These are phyloP conservation scores for Exaiptasia diaphana DNA, from an alignment of 64 coral and sea anemone species.

Conservation along the genomic window DNA sequence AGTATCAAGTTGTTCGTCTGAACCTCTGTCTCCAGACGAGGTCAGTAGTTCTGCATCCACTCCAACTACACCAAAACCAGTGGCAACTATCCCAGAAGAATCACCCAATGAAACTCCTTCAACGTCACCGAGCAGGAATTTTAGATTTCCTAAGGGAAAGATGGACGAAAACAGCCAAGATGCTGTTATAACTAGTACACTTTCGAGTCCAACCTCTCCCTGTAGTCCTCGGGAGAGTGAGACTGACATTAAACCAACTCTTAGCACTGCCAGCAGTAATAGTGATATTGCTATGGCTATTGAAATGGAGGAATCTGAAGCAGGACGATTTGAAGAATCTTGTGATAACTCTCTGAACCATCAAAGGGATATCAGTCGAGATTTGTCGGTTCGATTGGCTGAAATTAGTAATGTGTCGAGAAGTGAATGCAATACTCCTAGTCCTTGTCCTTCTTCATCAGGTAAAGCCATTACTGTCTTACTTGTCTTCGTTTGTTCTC, in stretches of 20 bases:
- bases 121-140: conserved; percentile 66
- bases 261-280: conserved; percentile 65
- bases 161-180: conserved; percentile 58
- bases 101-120: conserved; percentile 46
- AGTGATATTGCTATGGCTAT: conserved; percentile 48
- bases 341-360: conserved; percentile 20
- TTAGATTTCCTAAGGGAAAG: conserved; percentile 66
- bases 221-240: conserved; percentile 66
- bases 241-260: conserved; percentile 37
- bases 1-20: conserved; percentile 90
- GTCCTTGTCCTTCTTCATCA: conserved; percentile 75
- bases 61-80: conserved; percentile 74
- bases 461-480: conserved; percentile 32
- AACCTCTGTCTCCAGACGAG: conserved; percentile 89
- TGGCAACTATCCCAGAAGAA: conserved; percentile 65
- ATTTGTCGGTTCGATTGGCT: conserved; percentile 27
- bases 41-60: conserved; percentile 89
- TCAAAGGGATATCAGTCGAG: conserved; percentile 13
- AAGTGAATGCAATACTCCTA: conserved; percentile 60
- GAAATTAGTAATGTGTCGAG: conserved; percentile 52
- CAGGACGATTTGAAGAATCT: neutral
- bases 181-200: conserved; percentile 31
- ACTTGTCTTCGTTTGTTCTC: neutral
- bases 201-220: conserved; percentile 64
- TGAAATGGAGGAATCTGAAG: conserved; percentile 4